These are phyloP conservation scores for Drosophila insularis DNA, from an alignment of 1,140 invertebrate species.

Conservation along the genomic window DNA sequence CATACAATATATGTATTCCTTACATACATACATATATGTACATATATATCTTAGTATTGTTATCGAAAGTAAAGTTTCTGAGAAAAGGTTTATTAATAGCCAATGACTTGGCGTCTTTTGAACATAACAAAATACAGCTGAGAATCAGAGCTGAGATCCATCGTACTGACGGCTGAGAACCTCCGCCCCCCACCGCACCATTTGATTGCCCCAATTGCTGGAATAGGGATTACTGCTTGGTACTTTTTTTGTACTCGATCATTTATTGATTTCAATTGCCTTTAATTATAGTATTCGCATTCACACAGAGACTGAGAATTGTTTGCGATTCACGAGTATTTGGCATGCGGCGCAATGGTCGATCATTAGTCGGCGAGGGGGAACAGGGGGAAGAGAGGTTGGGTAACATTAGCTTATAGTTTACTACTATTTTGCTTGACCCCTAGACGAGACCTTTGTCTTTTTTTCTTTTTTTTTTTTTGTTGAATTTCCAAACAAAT, in stretches of 20 bases:
- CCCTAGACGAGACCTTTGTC: constrained; percentile 18
- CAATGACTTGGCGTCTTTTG: constrained; percentile 56
- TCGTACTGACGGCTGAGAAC: neutral
- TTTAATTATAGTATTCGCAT: constrained; percentile 60
- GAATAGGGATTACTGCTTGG: constrained; percentile 47
- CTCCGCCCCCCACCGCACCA: neutral
- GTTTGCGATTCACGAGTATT: constrained; percentile 4
- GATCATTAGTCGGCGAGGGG: neutral
- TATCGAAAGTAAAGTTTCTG: constrained; percentile 62
- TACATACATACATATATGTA: constrained; percentile 23
- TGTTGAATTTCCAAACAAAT: constrained; percentile 46
- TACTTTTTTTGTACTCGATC: constrained; percentile 39
- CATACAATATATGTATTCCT: constrained; percentile 1
- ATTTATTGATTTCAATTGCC: constrained; percentile 76
- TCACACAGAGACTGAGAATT: constrained; percentile 21
- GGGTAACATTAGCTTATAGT: constrained; percentile 16
- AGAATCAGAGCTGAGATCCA: constrained; percentile 23
- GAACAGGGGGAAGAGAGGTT: constrained; percentile 16
- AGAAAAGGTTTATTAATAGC: constrained; percentile 66
- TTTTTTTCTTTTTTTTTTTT: neutral
- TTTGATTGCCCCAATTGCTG: constrained; percentile 17
- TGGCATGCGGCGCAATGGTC: constrained; percentile 19
- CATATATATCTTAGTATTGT: constrained; percentile 31
- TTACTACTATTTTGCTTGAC: constrained; percentile 30
- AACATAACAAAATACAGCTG: constrained; percentile 13